Conservation (phyloP, 2,113 vertebrate species). For the Periophthalmodon schlosseri region DNA sequence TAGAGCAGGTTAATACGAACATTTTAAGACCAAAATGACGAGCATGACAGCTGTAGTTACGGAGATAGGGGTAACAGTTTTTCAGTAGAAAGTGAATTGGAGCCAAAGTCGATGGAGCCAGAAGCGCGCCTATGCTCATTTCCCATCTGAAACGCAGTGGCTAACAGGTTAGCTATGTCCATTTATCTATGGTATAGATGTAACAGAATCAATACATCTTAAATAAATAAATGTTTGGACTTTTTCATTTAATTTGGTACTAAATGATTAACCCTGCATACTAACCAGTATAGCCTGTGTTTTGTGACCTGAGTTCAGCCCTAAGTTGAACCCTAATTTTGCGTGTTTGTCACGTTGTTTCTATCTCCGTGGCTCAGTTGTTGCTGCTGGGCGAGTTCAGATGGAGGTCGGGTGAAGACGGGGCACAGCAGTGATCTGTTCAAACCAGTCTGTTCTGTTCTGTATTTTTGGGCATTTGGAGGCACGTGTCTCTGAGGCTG, state of each 20-base stretch:
- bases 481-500: slow-evolving; percentile 28
- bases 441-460: background rate
- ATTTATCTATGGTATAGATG: background rate
- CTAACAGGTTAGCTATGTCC: no score
- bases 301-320: background rate
- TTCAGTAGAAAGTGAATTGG: no score
- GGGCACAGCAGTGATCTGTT: slow-evolving; percentile 30
- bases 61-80: no score
- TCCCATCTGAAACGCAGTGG: no score
- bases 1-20: no score
- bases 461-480: slow-evolving; percentile 32
- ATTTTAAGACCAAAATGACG: no score
- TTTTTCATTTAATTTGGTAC: background rate
- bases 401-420: slow-evolving; percentile 43
- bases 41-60: no score
- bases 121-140: no score
- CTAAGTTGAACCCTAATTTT: slow-evolving; percentile 15
- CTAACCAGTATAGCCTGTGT: background rate
- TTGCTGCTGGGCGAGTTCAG: slow-evolving; percentile 54
- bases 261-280: background rate
- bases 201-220: background rate
- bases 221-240: background rate
- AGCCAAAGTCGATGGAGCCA: no score
- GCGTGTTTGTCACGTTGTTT: slow-evolving; percentile 39
- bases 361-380: slow-evolving; percentile 28